Conservation (phyloP, 1,140 invertebrate species). For the Geopemphigus sp. region DNA sequence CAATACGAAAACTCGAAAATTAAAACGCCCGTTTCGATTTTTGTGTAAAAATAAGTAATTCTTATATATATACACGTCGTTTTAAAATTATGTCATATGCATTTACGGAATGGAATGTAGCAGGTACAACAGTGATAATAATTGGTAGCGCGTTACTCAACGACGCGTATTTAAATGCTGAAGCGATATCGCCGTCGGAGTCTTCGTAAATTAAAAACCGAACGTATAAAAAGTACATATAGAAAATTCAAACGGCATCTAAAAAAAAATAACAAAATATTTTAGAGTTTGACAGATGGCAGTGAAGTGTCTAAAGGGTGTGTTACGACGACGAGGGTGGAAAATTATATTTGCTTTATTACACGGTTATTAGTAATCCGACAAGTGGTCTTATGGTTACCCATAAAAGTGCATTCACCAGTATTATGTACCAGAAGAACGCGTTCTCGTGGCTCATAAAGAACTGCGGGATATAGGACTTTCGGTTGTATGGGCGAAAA, state of each 20-base stretch:
- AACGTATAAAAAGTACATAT: neutral
- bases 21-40: too few relatives aligned
- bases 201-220: neutral
- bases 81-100: too few relatives aligned
- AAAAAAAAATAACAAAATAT: slow-evolving; percentile 7
- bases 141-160: too few relatives aligned
- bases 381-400: slow-evolving; percentile 44
- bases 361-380: slow-evolving; percentile 42
- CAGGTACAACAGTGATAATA: too few relatives aligned
- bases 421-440: slow-evolving; percentile 10
- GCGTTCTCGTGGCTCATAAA: neutral
- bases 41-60: too few relatives aligned
- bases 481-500: neutral
- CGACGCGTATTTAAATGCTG: too few relatives aligned
- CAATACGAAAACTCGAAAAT: too few relatives aligned
- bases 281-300: slow-evolving; percentile 40
- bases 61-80: too few relatives aligned
- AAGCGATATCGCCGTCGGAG: too few relatives aligned
- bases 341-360: slow-evolving; percentile 47
- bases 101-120: too few relatives aligned
- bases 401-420: slow-evolving; percentile 21
- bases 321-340: neutral
- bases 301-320: slow-evolving; percentile 34
- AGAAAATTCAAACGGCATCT: neutral
- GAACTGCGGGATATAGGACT: neutral